Base-by-base conservation (phyloP, 2,113 vertebrate genomes). In the Kryptolebias marmoratus region DNA sequence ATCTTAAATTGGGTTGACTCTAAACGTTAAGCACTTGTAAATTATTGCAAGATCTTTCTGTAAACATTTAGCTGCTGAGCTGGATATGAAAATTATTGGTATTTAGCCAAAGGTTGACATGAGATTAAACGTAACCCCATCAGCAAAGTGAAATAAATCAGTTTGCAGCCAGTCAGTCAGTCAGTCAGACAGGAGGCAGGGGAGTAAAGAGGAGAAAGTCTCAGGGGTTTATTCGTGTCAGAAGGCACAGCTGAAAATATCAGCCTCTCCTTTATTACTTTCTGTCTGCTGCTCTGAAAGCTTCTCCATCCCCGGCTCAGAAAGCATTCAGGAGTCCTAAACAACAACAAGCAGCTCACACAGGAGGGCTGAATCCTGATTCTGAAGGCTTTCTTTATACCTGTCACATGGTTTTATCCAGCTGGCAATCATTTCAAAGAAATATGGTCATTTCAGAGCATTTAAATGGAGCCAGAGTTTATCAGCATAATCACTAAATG, bases 241-340 rank as follows among this genome's bases (percentile, higher is more conserved):
- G 54, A 64, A 42, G 22, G 5, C 48, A 64, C 57, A 15, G 30
- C 15, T 57, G 49, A 68, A 71, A 64, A 80, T 54, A 71, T 64
- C 68, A 52, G 56, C 42, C 62, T 64, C 39, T 47, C 63, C 54
- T 81, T 82, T 71, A 84, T 82, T 82, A 65, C 63, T 77, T 80
- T 84, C 58, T 39, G 28, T 73, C 68, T 73, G 78, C 53, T 50
- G 76, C 65, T 79, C 52, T 73, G 53, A 57, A 52, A 64, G 80
- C 71, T 61, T 60, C 63, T 65, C 75, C 67, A 42, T 81, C 75
- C 66, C 7, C 4, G 63, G 53, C 52, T 75, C 58, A 55, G 27
- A 1, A 47, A 55, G 47, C 8, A 15, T 64, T 65, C 11, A 52
- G 8, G 56, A 62, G 27, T 36, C 62, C n/a, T 15, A 49, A 47